These are phyloP conservation scores for Acleris laterana DNA, from an alignment of 2,888 invertebrate genomes.

Conservation along the genomic window DNA sequence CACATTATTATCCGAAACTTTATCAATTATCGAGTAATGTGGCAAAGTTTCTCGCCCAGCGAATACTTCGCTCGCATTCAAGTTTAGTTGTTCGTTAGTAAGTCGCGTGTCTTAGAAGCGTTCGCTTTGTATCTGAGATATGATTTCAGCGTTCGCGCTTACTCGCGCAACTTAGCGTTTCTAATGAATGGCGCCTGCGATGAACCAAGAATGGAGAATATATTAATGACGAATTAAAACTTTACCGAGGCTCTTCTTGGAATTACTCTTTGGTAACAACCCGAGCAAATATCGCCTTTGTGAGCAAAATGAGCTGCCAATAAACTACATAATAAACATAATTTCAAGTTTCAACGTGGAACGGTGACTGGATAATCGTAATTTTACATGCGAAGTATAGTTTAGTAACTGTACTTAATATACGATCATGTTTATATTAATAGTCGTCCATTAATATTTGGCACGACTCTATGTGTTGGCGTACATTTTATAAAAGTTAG, in stretches of 20 bases:
- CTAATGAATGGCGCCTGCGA: slow-evolving; percentile 28
- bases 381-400: too few species aligned
- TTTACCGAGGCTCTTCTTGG: not conserved
- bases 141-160: slow-evolving; percentile 24
- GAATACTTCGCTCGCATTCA: slow-evolving; percentile 63
- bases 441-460: too few species aligned
- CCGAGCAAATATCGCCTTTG: not conserved
- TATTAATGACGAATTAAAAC: slow-evolving; percentile 11
- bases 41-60: slow-evolving; percentile 59
- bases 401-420: too few species aligned
- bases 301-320: slow-evolving; percentile 2
- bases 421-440: too few species aligned
- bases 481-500: too few species aligned
- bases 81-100: slow-evolving; percentile 49
- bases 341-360: too few species aligned
- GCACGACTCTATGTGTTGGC: too few species aligned
- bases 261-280: not conserved
- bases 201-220: slow-evolving; percentile 20
- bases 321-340: not conserved
- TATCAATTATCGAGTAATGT: slow-evolving; percentile 79
- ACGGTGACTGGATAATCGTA: too few species aligned
- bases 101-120: slow-evolving; percentile 34
- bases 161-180: slow-evolving; percentile 15
- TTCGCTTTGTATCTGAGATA: slow-evolving; percentile 33
- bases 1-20: slow-evolving; percentile 50